phyloP scores from a whole-genome alignment of 2,888 invertebrate genomes.

The Callinectes sapidus region DNA sequence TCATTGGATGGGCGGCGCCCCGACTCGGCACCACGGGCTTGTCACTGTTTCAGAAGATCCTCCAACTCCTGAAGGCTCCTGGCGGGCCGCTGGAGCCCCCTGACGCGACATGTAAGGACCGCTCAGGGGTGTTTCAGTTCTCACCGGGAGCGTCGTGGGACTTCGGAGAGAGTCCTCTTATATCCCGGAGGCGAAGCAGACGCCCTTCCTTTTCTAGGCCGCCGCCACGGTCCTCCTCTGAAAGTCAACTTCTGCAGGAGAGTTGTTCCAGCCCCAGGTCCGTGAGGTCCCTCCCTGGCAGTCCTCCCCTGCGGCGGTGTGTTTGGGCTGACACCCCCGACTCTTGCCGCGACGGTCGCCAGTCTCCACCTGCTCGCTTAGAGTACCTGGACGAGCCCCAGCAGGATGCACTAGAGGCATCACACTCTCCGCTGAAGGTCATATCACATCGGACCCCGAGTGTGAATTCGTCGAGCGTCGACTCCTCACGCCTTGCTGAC shows the following conservation, averaged over 20 bases:
- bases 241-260: neutral
- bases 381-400: conserved; percentile 18
- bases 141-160: conserved; percentile 54
- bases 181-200: conserved; percentile 29
- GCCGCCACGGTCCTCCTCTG: conserved; percentile 28
- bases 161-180: conserved; percentile 49
- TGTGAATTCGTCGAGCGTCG: neutral
- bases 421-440: neutral
- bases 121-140: conserved; percentile 53
- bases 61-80: conserved; percentile 50
- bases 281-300: conserved; percentile 39
- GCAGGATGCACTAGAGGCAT: neutral
- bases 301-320: conserved; percentile 45
- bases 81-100: conserved; percentile 56
- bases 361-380: neutral
- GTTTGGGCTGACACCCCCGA: conserved; percentile 3
- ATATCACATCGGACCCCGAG: neutral
- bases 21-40: conserved; percentile 37
- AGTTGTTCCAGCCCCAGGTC: conserved; percentile 11
- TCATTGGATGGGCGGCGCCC: neutral
- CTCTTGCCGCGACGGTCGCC: neutral
- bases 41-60: conserved; percentile 50
- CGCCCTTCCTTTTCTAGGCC: neutral
- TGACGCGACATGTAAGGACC: conserved; percentile 44
- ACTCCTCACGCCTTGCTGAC: neutral